Conservation (phyloP, 2,888 invertebrate species). For the Heliconius charithonia region DNA sequence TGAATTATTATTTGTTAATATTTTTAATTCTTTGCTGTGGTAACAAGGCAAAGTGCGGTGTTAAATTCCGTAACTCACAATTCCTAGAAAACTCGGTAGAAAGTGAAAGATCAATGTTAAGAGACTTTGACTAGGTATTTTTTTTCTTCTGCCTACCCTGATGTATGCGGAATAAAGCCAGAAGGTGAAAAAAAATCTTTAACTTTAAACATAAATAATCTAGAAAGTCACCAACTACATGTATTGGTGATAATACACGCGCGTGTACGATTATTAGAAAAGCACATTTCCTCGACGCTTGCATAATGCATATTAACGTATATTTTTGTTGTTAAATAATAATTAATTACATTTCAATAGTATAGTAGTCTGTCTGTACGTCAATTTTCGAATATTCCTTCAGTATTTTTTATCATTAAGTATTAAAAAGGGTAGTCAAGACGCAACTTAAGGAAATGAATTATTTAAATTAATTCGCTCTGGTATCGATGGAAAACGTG, state of each 20-base stretch:
- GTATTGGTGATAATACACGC: slow-evolving; percentile 27
- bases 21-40: too few species aligned
- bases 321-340: slow-evolving; percentile 8
- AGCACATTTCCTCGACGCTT: slow-evolving; percentile 26
- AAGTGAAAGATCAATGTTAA: too few species aligned
- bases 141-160: not conserved
- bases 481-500: too few species aligned
- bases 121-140: too few species aligned
- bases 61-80: too few species aligned
- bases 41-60: too few species aligned
- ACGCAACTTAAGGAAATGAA: too few species aligned
- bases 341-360: not conserved
- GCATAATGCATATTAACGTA: slow-evolving; percentile 25
- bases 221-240: not conserved
- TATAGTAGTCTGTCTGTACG: not conserved
- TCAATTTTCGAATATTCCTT: not conserved
- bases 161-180: too few species aligned
- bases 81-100: too few species aligned
- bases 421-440: too few species aligned
- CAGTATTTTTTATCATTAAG: not conserved
- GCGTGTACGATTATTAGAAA: slow-evolving; percentile 26
- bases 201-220: not conserved
- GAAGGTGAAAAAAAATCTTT: not conserved
- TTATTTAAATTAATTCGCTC: too few species aligned
- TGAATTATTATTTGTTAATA: too few species aligned